Evolutionary conservation across 1,140 invertebrate genomes (phyloP), one percentile per base, ranked within the genome.

Genomic region (Pinna nobilis): DNA sequence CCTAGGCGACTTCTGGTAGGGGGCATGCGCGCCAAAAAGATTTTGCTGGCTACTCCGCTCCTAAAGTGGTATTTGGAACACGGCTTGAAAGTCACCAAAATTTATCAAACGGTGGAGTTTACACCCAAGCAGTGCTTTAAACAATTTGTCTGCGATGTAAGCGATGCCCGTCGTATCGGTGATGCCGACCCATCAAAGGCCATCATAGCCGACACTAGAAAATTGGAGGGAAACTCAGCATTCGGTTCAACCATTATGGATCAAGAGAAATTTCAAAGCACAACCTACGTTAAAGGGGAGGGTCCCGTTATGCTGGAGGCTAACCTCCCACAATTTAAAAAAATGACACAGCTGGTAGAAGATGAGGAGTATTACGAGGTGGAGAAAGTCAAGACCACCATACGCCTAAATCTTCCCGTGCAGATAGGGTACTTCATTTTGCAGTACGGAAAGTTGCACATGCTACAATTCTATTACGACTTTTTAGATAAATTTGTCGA

Each of bases 381-480:
- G 20, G 44, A 49, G 44, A 61, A 28, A 39, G 5, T 28, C n/a
- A 70, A 70, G 51, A 20, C 7, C 5, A 61, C 23, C 13, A 50
- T 70, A 9, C 1, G 33, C 20, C 32, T 61, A n/a, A 61, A 70
- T 37, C 37, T 67, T 13, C 70, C 53, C n/a, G 35, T 35, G 13
- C 68, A 79, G 39, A 70, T 78, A 25, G 76, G 76, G 5, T 80
- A 65, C 57, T 77, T 76, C 47, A 77, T 82, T 11, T 67, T 81
- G 30, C 70, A 80, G 47, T 74, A 74, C 25, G 79, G 74, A 23
- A 82, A 82, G 49, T 44, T 82, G 30, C 32, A 70, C 11, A 82
- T 82, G 76, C 60, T 80, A 11, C 30, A 80, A 51, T 80, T 82
- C 69, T 76, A 80, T 55, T 80, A 75, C 49, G 78, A 82, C 60